These are phyloP conservation scores for Agelaius phoeniceus DNA, from an alignment of 2,113 vertebrate species.

Conservation along the genomic window DNA sequence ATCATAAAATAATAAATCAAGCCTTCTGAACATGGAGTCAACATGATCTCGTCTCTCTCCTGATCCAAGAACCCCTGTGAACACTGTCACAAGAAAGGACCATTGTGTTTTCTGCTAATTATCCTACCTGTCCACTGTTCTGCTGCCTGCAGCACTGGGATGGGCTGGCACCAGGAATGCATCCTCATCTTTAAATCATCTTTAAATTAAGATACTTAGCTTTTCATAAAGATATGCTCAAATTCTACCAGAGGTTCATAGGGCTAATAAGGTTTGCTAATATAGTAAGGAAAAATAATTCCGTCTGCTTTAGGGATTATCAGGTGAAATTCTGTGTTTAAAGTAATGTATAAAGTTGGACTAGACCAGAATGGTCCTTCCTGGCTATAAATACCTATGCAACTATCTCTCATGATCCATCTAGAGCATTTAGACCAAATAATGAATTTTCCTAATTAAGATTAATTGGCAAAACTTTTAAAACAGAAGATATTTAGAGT, in stretches of 20 bases:
- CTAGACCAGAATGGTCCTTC: neutral
- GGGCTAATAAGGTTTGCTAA: neutral
- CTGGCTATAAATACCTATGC: neutral
- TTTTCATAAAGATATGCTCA: neutral
- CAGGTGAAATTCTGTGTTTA: neutral
- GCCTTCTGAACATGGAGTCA: too few relatives aligned
- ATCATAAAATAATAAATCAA: too few relatives aligned
- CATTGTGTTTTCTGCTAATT: neutral
- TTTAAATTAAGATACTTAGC: slow-evolving; percentile 10
- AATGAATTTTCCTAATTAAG: neutral
- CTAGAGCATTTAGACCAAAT: neutral
- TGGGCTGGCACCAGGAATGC: neutral
- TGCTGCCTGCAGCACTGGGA: neutral
- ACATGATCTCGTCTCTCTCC: too few relatives aligned
- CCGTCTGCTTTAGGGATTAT: neutral
- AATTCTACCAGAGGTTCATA: neutral
- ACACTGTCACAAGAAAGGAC: neutral
- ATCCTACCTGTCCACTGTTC: rapidly evolving
- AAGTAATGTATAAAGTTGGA: neutral
- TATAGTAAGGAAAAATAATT: neutral
- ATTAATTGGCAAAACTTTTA: neutral
- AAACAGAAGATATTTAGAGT: neutral
- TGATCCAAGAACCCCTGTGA: too few relatives aligned
- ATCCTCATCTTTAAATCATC: neutral
- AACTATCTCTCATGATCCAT: neutral